Conservation (phyloP, 1,140 invertebrate species). For the Eurosta solidaginis region DNA sequence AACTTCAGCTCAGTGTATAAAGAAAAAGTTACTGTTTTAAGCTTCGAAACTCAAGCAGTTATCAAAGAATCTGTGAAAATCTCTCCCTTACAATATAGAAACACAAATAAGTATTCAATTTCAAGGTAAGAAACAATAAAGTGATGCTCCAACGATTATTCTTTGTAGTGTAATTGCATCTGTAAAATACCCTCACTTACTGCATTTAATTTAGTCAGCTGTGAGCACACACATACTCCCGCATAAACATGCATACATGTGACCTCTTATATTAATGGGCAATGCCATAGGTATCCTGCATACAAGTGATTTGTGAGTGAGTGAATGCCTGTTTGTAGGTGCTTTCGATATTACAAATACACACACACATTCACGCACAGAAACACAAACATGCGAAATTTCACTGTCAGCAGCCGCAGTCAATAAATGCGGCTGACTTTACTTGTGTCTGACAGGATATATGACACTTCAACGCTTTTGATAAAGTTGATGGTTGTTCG, state of each 20-base stretch:
- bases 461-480: constrained; percentile 20
- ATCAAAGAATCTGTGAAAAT: too few relatives aligned
- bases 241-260: too few relatives aligned
- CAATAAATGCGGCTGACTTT: constrained; percentile 7
- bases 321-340: neutral
- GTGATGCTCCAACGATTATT: neutral
- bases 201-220: neutral
- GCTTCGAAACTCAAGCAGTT: too few relatives aligned
- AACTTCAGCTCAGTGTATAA: too few relatives aligned
- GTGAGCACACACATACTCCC: too few relatives aligned
- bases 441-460: neutral
- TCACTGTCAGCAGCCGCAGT: neutral
- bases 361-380: neutral
- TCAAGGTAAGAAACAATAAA: neutral
- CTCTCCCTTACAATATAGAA: too few relatives aligned
- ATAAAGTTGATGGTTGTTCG: neutral
- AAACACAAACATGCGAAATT: neutral
- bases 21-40: too few relatives aligned
- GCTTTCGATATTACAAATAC: neutral
- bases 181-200: neutral
- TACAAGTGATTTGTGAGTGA: neutral
- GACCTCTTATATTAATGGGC: too few relatives aligned
- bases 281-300: too few relatives aligned
- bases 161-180: neutral
- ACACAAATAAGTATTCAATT: too few relatives aligned